Conservation (phyloP, 2,797 vertebrate genomes). For the Gymnoscopelus microlampas region DNA sequence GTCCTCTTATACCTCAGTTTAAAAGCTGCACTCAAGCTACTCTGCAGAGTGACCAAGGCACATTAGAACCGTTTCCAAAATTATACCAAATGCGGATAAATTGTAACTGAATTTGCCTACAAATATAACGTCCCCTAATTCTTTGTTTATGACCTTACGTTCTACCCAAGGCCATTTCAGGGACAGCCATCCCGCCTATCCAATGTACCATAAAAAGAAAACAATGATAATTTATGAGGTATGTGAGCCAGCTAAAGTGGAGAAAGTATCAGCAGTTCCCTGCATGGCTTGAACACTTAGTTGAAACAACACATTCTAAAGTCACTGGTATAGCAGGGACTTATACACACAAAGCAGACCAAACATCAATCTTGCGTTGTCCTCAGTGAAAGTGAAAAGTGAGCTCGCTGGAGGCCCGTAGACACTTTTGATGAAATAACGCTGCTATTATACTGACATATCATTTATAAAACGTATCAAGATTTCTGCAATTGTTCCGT, state of each 20-base stretch:
- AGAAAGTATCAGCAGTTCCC: slow-evolving; percentile 52
- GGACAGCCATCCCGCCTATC: slow-evolving; percentile 38
- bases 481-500: slow-evolving; percentile 53
- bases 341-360: slow-evolving; percentile 37
- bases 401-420: slow-evolving; percentile 21
- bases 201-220: slow-evolving; percentile 60
- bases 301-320: slow-evolving; percentile 48
- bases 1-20: slow-evolving; percentile 53
- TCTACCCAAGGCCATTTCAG: slow-evolving; percentile 49
- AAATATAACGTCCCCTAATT: slow-evolving; percentile 32
- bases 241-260: slow-evolving; percentile 47
- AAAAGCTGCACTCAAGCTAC: slow-evolving; percentile 41
- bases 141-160: slow-evolving; percentile 57
- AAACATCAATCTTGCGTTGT: slow-evolving; percentile 53
- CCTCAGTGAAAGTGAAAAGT: slow-evolving; percentile 42
- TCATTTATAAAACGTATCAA: slow-evolving; percentile 67
- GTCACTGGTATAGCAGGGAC: slow-evolving; percentile 41
- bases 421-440: slow-evolving; percentile 55
- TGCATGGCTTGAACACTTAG: slow-evolving; percentile 52
- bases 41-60: slow-evolving; percentile 34
- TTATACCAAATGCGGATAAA: slow-evolving; percentile 39
- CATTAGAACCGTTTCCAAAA: slow-evolving; percentile 46
- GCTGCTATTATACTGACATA: slow-evolving; percentile 56
- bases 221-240: slow-evolving; percentile 62
- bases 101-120: slow-evolving; percentile 36